Conservation (phyloP, 2,888 invertebrate genomes). For the Encarsia formosa region DNA sequence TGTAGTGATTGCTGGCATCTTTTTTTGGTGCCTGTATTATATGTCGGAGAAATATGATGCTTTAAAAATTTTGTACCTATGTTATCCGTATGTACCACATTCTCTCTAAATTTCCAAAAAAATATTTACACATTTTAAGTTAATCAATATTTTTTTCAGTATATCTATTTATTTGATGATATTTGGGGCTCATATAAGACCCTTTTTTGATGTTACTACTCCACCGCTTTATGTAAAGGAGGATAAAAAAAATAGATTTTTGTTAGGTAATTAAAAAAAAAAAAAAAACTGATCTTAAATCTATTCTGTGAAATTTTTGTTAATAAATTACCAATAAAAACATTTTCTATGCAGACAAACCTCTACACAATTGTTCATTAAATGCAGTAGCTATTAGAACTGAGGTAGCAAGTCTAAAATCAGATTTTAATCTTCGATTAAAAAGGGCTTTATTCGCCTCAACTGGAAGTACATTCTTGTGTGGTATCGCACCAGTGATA, state of each 20-base stretch:
- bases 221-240: slow-evolving; percentile 47
- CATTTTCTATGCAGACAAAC: slow-evolving; percentile 53
- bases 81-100: slow-evolving; percentile 80
- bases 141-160: slow-evolving; percentile 3
- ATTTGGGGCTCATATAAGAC: slow-evolving; percentile 73
- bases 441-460: slow-evolving; percentile 71
- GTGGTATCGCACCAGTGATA: slow-evolving; percentile 46
- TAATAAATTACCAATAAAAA: background rate
- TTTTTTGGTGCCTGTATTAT: slow-evolving; percentile 68
- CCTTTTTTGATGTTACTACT: slow-evolving; percentile 66
- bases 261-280: slow-evolving; percentile 46
- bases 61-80: slow-evolving; percentile 76
- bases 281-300: too few relatives aligned
- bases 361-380: slow-evolving; percentile 73
- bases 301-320: too few relatives aligned
- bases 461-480: slow-evolving; percentile 45
- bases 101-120: background rate
- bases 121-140: background rate
- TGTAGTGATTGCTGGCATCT: slow-evolving; percentile 57
- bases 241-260: slow-evolving; percentile 45
- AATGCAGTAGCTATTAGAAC: slow-evolving; percentile 69
- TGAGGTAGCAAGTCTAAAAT: slow-evolving; percentile 79
- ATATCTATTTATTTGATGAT: slow-evolving; percentile 73
- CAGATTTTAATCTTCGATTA: slow-evolving; percentile 84
- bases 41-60: slow-evolving; percentile 72